Percentiles rank a stretch among this genome's conserved stretches.
These are phyloP conservation scores for Hemibagrus guttatus DNA, from an alignment of 2,797 vertebrate species.

Conservation along the genomic window DNA sequence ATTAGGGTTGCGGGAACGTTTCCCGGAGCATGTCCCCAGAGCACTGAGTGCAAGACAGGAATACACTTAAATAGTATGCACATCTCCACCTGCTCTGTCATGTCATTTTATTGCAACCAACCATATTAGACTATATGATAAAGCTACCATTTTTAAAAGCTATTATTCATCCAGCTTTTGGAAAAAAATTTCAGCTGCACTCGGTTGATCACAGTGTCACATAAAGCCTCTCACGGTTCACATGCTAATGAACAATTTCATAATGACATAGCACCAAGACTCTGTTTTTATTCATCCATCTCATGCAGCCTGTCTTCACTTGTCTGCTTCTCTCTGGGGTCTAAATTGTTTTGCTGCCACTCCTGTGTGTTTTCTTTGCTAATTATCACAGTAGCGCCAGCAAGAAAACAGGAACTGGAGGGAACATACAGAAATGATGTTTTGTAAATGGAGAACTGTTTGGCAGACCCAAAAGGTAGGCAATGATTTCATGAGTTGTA, in stretches of 20 bases:
- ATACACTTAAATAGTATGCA: neutral
- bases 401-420: conserved; percentile 56
- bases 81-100: neutral
- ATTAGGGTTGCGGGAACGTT: neutral
- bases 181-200: neutral
- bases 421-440: conserved; percentile 27
- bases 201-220: neutral
- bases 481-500: neutral
- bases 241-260: conserved; percentile 16
- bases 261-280: neutral
- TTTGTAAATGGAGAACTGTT: conserved; percentile 1
- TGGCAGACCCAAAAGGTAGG: neutral
- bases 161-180: neutral
- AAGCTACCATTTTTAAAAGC: neutral
- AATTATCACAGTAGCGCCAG: conserved; percentile 67
- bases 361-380: conserved; percentile 68
- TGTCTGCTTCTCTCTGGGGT: conserved; percentile 18
- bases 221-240: neutral
- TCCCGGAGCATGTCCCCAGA: neutral
- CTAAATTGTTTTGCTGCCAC: conserved; percentile 10
- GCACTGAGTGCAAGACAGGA: neutral
- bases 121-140: neutral
- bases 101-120: neutral
- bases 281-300: neutral
- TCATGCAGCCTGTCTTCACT: neutral